Evolutionary conservation across 2,797 vertebrate genomes (phyloP).

Genomic region (Tadarida brasiliensis): DNA sequence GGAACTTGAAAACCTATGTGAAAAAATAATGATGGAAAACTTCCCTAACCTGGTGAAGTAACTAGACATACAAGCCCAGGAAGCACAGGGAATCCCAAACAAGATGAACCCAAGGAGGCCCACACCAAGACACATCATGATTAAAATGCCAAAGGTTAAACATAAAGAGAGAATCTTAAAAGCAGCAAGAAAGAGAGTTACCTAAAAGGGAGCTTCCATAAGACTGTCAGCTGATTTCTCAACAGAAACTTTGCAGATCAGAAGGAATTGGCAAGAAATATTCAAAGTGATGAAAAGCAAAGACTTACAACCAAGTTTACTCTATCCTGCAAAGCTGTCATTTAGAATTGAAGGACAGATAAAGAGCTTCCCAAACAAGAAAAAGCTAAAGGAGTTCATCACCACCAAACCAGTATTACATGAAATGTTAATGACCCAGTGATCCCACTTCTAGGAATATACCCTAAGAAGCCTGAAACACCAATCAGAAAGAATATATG

Average conservation of each 20-base stretch:
- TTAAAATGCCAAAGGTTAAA: neutral
- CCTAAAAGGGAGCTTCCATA: neutral
- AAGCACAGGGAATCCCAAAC: neutral
- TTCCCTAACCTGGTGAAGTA: neutral
- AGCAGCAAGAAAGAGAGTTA: neutral
- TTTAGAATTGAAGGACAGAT: neutral
- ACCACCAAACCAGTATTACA: neutral
- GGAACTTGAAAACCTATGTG: neutral
- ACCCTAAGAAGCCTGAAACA: too few relatives aligned
- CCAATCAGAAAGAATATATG: too few relatives aligned
- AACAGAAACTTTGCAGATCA: neutral
- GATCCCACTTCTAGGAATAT: too few relatives aligned
- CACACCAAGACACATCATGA: neutral
- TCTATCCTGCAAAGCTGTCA: neutral
- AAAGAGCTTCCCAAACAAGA: neutral
- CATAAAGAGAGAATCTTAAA: neutral
- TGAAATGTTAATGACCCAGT: neutral
- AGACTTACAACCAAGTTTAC: neutral
- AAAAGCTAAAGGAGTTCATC: neutral
- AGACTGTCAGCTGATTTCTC: neutral
- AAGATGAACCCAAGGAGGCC: neutral
- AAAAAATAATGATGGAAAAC: neutral
- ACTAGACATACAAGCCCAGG: neutral
- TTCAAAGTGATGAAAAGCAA: neutral
- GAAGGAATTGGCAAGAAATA: neutral